phyloP scores from a whole-genome alignment of 2,797 vertebrate species.

The Coregonus ussuriensis region DNA sequence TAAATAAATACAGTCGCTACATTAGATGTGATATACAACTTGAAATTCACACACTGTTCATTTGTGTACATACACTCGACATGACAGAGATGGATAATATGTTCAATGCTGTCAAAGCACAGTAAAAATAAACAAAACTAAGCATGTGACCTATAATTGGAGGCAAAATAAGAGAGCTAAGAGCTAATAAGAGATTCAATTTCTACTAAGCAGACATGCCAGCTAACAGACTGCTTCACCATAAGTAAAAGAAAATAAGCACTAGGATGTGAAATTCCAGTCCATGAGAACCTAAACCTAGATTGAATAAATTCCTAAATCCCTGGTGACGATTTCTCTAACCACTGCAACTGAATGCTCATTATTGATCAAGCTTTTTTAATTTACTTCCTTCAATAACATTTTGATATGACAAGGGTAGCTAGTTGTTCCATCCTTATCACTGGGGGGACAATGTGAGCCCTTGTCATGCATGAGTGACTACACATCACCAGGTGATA shows the following conservation, averaged over 20 bases:
- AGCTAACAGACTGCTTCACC: constrained; percentile 47
- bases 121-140: constrained; percentile 12
- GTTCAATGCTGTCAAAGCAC: constrained; percentile 14
- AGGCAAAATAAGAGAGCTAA: constrained; percentile 14
- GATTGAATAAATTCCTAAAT: constrained; percentile 53
- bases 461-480: too few relatives aligned
- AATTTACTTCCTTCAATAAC: too few relatives aligned
- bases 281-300: constrained; percentile 35
- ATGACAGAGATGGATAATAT: background rate
- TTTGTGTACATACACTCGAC: background rate
- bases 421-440: too few relatives aligned
- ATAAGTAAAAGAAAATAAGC: constrained; percentile 63
- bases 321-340: constrained; percentile 38
- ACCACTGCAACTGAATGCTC: background rate
- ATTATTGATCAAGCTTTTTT: constrained; percentile 35
- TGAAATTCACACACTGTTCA: background rate
- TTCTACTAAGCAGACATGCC: constrained; percentile 51
- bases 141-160: constrained; percentile 10
- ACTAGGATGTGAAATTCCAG: constrained; percentile 74
- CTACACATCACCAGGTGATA: too few relatives aligned
- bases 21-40: background rate
- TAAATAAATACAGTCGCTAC: too few relatives aligned
- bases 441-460: too few relatives aligned
- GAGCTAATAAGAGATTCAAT: constrained; percentile 25
- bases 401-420: too few relatives aligned